Conservation (phyloP, 2,113 vertebrate genomes). For the Xenotilapia leptura region DNA sequence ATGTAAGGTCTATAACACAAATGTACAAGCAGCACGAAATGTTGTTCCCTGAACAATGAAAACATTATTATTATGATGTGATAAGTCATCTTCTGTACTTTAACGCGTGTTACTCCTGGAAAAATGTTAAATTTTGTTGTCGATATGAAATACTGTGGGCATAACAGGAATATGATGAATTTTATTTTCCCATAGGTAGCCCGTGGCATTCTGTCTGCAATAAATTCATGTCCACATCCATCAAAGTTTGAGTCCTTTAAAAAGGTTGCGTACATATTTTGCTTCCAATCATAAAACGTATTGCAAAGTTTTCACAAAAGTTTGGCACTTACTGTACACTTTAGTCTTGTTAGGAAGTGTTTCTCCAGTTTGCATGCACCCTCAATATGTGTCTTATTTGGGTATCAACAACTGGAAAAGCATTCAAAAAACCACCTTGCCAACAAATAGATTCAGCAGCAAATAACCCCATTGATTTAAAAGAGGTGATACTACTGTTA, state of each 20-base stretch:
- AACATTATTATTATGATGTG: background rate
- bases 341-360: background rate
- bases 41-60: background rate
- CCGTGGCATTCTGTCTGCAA: background rate
- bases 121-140: background rate
- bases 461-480: background rate
- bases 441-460: background rate
- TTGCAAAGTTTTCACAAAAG: background rate
- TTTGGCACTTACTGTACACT: background rate
- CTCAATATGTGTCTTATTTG: background rate
- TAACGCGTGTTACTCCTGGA: background rate
- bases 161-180: background rate
- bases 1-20: background rate
- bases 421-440: background rate
- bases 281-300: background rate
- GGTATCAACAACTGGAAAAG: background rate
- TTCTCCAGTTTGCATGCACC: background rate
- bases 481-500: background rate
- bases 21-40: background rate
- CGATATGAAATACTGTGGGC: background rate
- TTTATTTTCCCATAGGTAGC: background rate
- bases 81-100: background rate
- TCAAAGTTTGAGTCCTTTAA: background rate
- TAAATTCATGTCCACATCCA: background rate
- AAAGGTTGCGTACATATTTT: background rate